phyloP scores from a whole-genome alignment of 2,888 invertebrate species.

The Pheosia tremula region DNA sequence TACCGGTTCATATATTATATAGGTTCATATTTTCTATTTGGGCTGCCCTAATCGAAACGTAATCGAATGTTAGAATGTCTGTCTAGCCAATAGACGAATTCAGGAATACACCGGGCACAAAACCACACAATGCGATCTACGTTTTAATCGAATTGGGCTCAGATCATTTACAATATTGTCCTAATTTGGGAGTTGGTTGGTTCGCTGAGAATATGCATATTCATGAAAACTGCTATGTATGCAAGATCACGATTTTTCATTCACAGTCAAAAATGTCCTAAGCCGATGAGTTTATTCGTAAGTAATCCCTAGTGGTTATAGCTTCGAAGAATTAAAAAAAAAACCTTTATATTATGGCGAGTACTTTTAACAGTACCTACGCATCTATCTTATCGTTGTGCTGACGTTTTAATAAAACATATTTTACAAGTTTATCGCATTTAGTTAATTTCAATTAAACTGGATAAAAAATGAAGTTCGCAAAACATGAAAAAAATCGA shows the following conservation, averaged over 20 bases:
- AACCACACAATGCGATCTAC: slow-evolving; percentile 46
- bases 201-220: slow-evolving; percentile 35
- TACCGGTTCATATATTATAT: too few relatives aligned
- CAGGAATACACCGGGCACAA: slow-evolving; percentile 52
- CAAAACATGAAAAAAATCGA: too few relatives aligned
- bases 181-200: slow-evolving; percentile 38
- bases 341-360: too few relatives aligned
- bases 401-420: too few relatives aligned
- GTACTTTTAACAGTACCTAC: too few relatives aligned
- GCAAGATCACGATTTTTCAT: slow-evolving; percentile 38
- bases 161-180: slow-evolving; percentile 56
- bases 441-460: too few relatives aligned
- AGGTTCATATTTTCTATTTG: too few relatives aligned
- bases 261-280: slow-evolving; percentile 16
- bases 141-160: slow-evolving; percentile 54
- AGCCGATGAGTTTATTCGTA: slow-evolving; percentile 19
- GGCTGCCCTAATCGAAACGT: background rate
- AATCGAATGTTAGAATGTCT: slow-evolving; percentile 29
- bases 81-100: slow-evolving; percentile 18
- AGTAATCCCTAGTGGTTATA: background rate
- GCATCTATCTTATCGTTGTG: too few relatives aligned
- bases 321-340: too few relatives aligned
- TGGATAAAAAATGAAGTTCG: too few relatives aligned
- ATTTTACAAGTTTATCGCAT: too few relatives aligned
- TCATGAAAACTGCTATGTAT: slow-evolving; percentile 48